Evolutionary conservation across 1,140 invertebrate genomes (phyloP).

Genomic region (Eciton burchellii): DNA sequence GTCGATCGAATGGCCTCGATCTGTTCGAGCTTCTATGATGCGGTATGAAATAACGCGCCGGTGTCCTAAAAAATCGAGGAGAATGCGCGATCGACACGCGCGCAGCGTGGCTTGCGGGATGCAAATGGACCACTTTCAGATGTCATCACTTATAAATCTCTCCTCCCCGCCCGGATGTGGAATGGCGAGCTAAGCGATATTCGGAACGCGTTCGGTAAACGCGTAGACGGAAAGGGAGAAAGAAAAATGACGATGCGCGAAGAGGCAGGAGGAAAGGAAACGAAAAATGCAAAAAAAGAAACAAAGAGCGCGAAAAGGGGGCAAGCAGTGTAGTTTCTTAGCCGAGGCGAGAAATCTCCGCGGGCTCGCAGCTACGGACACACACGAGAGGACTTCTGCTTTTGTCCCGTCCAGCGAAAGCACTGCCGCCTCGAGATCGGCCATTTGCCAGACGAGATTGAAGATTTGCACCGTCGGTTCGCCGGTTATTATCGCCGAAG

Average conservation of each 20-base stretch:
- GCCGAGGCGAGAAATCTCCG: conserved; percentile 45
- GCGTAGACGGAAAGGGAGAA: neutral
- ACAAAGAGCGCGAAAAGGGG: conserved; percentile 1
- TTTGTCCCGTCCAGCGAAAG: conserved; percentile 62
- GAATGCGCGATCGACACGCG: conserved; percentile 67
- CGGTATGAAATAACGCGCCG: conserved; percentile 30
- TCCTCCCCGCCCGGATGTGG: conserved; percentile 10
- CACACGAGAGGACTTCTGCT: conserved; percentile 50
- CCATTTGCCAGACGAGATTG: conserved; percentile 76
- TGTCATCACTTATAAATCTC: conserved; percentile 62
- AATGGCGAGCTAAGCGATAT: neutral
- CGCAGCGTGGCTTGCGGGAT: conserved; percentile 69
- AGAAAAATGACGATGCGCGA: conserved; percentile 7
- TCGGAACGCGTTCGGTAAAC: conserved; percentile 15
- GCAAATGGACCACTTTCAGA: conserved; percentile 59
- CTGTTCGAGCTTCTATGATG: conserved; percentile 26
- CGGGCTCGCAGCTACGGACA: conserved; percentile 42
- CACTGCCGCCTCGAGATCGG: conserved; percentile 66
- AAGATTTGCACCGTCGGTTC: conserved; percentile 68
- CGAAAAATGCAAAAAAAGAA: conserved; percentile 11
- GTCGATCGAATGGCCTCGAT: conserved; percentile 33
- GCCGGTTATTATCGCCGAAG: conserved; percentile 73
- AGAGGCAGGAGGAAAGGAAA: conserved; percentile 2
- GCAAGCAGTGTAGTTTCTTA: conserved; percentile 60
- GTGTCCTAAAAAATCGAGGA: conserved; percentile 38